phyloP scores from a whole-genome alignment of 1,140 invertebrate genomes.

The Zaprionus ornatus region DNA sequence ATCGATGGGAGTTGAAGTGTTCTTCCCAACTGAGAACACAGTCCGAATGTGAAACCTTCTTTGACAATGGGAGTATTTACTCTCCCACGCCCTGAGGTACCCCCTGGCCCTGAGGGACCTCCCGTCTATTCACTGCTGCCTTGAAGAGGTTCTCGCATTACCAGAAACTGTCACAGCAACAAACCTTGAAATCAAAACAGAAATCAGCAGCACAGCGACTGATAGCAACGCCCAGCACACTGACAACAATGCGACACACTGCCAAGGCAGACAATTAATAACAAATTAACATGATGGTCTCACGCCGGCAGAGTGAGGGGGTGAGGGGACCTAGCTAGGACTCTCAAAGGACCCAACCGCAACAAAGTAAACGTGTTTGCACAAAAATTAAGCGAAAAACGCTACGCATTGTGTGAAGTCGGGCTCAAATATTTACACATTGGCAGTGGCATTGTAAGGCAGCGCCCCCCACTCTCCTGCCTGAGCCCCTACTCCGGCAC shows the following conservation, averaged over 20 bases:
- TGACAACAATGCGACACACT: conserved; percentile 48
- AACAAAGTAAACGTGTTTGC: conserved; percentile 77
- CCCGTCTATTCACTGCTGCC: not conserved
- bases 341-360: conserved; percentile 29
- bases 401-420: conserved; percentile 65
- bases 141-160: conserved; percentile 26
- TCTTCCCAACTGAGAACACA: not conserved
- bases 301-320: conserved; percentile 49
- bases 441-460: conserved; percentile 51
- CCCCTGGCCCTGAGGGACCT: not conserved
- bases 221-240: conserved; percentile 8
- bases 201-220: conserved; percentile 41
- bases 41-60: not conserved
- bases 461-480: not conserved
- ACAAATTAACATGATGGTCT: conserved; percentile 83
- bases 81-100: conserved; percentile 28
- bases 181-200: conserved; percentile 50
- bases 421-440: conserved; percentile 72
- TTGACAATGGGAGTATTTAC: conserved; percentile 16
- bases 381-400: conserved; percentile 79
- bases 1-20: not conserved
- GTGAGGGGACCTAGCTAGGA: conserved; percentile 24
- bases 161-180: conserved; percentile 38
- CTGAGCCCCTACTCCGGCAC: not conserved
- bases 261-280: conserved; percentile 74